phyloP scores from a whole-genome alignment of 2,888 invertebrate genomes.

The Anoncus sp. region DNA sequence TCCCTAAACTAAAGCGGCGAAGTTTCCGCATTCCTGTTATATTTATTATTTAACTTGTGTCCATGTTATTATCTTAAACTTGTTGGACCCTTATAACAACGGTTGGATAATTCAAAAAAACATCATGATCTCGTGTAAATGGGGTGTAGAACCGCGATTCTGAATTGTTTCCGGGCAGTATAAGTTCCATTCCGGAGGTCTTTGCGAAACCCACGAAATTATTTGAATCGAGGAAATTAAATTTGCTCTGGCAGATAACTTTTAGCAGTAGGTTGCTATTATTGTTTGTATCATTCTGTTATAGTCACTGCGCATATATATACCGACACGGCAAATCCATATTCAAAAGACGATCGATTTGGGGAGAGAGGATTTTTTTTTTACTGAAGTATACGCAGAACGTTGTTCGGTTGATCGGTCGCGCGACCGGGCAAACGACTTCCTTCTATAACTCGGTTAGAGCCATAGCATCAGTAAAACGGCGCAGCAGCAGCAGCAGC shows the following conservation, averaged over 20 bases:
- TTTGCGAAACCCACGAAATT: neutral
- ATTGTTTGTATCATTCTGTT: slow-evolving; percentile 2
- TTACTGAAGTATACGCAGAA: slow-evolving; percentile 20
- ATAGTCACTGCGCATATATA: neutral
- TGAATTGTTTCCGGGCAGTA: too few relatives aligned
- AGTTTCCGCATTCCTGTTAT: too few relatives aligned
- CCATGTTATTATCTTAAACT: too few relatives aligned
- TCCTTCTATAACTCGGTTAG: slow-evolving; percentile 64
- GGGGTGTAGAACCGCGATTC: too few relatives aligned
- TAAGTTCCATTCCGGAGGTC: too few relatives aligned
- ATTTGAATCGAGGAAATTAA: neutral
- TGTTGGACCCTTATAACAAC: too few relatives aligned
- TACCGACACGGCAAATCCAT: neutral
- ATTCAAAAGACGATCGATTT: slow-evolving; percentile 33
- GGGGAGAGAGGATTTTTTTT: neutral
- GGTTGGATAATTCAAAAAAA: too few relatives aligned
- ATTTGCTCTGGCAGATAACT: neutral
- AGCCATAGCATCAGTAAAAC: slow-evolving; percentile 41
- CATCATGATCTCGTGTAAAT: too few relatives aligned
- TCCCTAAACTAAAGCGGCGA: too few relatives aligned
- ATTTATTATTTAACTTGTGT: too few relatives aligned
- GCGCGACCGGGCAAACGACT: slow-evolving; percentile 55
- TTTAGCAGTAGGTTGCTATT: neutral
- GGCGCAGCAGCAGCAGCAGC: slow-evolving; percentile 21
- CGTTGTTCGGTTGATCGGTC: slow-evolving; percentile 46